Percentiles rank a stretch among this genome's conserved stretches.
phyloP scores from a whole-genome alignment of 2,797 vertebrate genomes.

The Crypturellus tataupa region DNA sequence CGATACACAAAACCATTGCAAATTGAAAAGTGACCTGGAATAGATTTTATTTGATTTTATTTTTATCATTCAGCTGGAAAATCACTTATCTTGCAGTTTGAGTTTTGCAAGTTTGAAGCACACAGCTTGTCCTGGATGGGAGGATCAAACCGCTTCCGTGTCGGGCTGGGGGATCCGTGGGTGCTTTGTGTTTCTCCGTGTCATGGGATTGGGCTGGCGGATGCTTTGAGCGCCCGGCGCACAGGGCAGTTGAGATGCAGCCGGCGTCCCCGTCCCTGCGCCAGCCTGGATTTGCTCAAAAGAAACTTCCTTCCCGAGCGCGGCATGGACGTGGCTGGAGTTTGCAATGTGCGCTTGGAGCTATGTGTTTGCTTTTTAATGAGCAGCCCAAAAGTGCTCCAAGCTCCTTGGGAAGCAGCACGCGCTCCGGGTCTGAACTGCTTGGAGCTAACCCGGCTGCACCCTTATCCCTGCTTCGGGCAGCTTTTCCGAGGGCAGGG shows the following conservation, averaged over 20 bases:
- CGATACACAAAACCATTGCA: not conserved
- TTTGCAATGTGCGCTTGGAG: not conserved
- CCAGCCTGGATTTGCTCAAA: not conserved
- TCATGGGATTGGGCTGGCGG: too few species aligned
- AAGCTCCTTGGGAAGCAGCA: not conserved
- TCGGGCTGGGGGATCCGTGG: too few species aligned
- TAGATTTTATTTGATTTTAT: not conserved
- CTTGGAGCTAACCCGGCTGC: not conserved
- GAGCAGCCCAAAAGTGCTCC: not conserved
- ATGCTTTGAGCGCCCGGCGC: not conserved
- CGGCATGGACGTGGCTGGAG: not conserved
- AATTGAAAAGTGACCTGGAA: constrained; percentile 17
- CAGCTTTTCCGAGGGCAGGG: not conserved
- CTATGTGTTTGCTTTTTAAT: not conserved
- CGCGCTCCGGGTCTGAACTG: not conserved
- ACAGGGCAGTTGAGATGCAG: constrained; percentile 18
- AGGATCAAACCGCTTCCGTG: too few species aligned
- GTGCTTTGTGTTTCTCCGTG: too few species aligned
- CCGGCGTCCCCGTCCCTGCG: not conserved
- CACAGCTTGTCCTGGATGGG: too few species aligned
- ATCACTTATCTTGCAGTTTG: not conserved
- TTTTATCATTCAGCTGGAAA: not conserved
- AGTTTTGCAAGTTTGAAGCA: not conserved
- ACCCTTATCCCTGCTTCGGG: not conserved
- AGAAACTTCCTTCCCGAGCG: not conserved